Evolutionary conservation across 2,797 vertebrate genomes (phyloP).

Genomic region (Poliocrania exsul): DNA sequence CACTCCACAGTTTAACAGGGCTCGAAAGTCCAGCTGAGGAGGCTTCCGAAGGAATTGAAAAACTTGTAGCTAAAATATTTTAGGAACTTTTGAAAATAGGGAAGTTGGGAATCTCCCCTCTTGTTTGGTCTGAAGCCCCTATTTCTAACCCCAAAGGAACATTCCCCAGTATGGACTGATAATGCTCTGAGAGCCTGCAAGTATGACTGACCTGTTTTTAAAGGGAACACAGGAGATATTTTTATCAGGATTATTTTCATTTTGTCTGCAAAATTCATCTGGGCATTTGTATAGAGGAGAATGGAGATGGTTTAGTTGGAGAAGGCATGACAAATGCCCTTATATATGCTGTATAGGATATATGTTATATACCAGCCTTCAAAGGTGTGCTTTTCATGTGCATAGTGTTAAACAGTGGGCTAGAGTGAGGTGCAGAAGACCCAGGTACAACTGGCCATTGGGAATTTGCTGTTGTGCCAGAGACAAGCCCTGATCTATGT

Average conservation of each 20-base stretch:
- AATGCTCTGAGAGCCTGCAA: neutral
- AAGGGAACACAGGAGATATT: neutral
- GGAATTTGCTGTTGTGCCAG: neutral
- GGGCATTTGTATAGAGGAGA: neutral
- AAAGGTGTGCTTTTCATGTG: neutral
- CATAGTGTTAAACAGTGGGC: neutral
- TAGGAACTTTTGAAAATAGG: constrained; percentile 51
- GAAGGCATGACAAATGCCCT: neutral
- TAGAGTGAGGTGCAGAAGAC: neutral
- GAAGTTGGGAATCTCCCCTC: constrained; percentile 57
- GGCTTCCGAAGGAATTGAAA: constrained; percentile 39
- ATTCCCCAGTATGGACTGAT: neutral
- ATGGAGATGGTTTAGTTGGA: neutral
- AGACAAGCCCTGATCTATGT: neutral
- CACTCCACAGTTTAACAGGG: neutral
- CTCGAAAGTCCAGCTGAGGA: neutral
- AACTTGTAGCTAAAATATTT: constrained; percentile 24
- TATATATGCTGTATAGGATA: neutral
- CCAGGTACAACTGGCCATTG: fast-evolving
- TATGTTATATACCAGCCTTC: neutral
- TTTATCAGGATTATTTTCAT: neutral
- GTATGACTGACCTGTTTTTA: neutral
- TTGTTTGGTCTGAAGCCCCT: neutral
- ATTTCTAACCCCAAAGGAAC: neutral
- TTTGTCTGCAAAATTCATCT: neutral